Evolutionary conservation across 1,140 invertebrate species (phyloP).

Genomic region (Thaumatotibia leucotreta): DNA sequence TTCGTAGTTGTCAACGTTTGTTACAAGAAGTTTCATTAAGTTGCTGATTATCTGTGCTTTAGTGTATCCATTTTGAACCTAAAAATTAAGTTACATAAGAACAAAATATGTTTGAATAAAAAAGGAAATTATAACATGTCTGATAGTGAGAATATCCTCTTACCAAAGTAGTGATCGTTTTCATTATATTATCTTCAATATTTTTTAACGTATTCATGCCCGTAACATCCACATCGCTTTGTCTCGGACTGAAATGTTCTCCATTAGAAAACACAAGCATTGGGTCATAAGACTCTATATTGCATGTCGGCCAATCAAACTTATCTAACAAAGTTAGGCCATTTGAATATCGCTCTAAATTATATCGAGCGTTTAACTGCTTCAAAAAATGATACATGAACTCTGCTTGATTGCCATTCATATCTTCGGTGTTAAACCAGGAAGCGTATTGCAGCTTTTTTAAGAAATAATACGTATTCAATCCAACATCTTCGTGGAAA

Average conservation of each 20-base stretch:
- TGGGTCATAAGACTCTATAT: slow-evolving; percentile 46
- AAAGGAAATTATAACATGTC: neutral
- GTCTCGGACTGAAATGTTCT: slow-evolving; percentile 45
- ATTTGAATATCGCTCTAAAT: slow-evolving; percentile 64
- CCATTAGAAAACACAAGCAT: slow-evolving; percentile 66
- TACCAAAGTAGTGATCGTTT: slow-evolving; percentile 54
- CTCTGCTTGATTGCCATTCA: slow-evolving; percentile 37
- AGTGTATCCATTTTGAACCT: slow-evolving; percentile 52
- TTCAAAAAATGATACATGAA: slow-evolving; percentile 51
- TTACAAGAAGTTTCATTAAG: slow-evolving; percentile 56
- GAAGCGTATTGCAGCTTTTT: slow-evolving; percentile 41
- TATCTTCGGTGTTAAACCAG: slow-evolving; percentile 31
- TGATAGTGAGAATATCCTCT: slow-evolving; percentile 18
- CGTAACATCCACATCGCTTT: slow-evolving; percentile 1
- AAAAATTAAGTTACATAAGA: slow-evolving; percentile 34
- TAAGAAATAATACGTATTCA: slow-evolving; percentile 61
- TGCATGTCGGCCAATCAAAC: slow-evolving; percentile 45
- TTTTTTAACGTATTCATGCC: slow-evolving; percentile 42
- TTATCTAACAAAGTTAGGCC: slow-evolving; percentile 45
- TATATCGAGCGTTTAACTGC: slow-evolving; percentile 56
- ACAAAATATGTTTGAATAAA: too few relatives aligned
- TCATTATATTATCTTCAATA: slow-evolving; percentile 52
- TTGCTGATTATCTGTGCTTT: slow-evolving; percentile 59
- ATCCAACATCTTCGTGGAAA: slow-evolving; percentile 62
- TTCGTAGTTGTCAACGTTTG: slow-evolving; percentile 50